A percentile compares a stretch with the other conserved stretches of the same genome.
Evolutionary conservation across 1,140 invertebrate genomes (phyloP).

Genomic region (Zeugodacus cucurbitae): DNA sequence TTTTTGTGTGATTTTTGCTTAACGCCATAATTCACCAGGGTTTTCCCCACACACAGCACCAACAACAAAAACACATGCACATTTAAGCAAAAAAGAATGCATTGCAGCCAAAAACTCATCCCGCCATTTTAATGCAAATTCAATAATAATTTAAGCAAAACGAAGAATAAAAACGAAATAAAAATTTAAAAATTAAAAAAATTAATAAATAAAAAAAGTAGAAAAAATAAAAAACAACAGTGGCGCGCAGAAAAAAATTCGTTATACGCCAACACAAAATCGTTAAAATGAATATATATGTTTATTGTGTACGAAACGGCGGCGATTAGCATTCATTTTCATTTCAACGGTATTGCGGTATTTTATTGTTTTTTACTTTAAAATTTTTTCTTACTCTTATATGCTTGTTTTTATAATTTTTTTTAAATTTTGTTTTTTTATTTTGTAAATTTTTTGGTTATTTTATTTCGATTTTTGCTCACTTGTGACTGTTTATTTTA

Average conservation of each 20-base stretch:
- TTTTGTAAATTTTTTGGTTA: neutral
- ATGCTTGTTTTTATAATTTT: neutral
- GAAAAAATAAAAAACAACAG: neutral
- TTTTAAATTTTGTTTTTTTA: neutral
- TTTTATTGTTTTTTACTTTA: neutral
- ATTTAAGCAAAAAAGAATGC: neutral
- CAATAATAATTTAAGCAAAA: neutral
- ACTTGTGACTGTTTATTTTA: neutral
- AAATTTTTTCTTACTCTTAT: neutral
- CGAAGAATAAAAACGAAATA: neutral
- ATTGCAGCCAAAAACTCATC: neutral
- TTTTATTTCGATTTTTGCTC: neutral
- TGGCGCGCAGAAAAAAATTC: neutral
- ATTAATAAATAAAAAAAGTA: too few species aligned
- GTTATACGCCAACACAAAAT: neutral
- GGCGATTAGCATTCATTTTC: conserved; percentile 4
- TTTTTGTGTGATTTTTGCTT: too few species aligned
- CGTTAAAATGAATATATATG: neutral
- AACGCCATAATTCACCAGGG: neutral
- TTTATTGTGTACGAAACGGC: neutral
- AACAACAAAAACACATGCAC: neutral
- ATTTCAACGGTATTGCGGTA: conserved; percentile 14
- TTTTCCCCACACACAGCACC: neutral
- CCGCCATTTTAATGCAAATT: conserved; percentile 6
- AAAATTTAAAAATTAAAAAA: too few species aligned